Evolutionary conservation across 2,797 vertebrate species (phyloP), one percentile per base, ranked within the genome.

Genomic region (Todus mexicanus): DNA sequence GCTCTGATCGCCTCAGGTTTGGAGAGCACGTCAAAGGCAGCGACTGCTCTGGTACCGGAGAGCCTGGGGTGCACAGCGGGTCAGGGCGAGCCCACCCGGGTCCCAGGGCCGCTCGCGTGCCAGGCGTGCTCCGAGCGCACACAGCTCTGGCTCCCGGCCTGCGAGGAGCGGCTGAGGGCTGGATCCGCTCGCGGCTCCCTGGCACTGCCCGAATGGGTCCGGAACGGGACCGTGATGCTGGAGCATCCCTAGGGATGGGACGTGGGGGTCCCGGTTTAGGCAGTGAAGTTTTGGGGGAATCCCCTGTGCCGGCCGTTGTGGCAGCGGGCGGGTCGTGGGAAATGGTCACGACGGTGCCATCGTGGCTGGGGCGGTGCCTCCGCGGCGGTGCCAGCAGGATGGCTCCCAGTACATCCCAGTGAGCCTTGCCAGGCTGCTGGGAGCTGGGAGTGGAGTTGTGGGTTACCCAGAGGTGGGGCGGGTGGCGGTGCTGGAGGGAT

Each of bases 1-100:
- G 7, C 53, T 91, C 61, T 42, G 45, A 70, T 92, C 71, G 4
- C 60, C 13, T 12, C 1, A 4, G 57, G 11, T 90, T 79, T 90
- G 90, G 84, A 87, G 65, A 69, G 79, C 12, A 47, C 85, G 63
- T 74, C 82, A 70, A 83, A 89, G 89, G 90, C 92, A 93, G 31
- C 25, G 43, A 57, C 64, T 95, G 60, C 79, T 26, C 20, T 13
- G 21, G 54, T 21, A 26, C 74, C 21, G n/a, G 31, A 73, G 56
- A 42, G 73, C 5, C 4, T 43, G 9, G 74, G 91, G 87, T 29
- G 40, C 45, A 37, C 45, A 33, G 3, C 22, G 47, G 77, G 53
- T 65, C 70, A 15, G n/a, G n/a, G n/a, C n/a, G n/a, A n/a, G n/a
- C n/a, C n/a, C n/a, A n/a, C n/a, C n/a, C n/a, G n/a, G n/a, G n/a